phyloP scores from a whole-genome alignment of 2,797 vertebrate genomes.

The Pampus argenteus region DNA sequence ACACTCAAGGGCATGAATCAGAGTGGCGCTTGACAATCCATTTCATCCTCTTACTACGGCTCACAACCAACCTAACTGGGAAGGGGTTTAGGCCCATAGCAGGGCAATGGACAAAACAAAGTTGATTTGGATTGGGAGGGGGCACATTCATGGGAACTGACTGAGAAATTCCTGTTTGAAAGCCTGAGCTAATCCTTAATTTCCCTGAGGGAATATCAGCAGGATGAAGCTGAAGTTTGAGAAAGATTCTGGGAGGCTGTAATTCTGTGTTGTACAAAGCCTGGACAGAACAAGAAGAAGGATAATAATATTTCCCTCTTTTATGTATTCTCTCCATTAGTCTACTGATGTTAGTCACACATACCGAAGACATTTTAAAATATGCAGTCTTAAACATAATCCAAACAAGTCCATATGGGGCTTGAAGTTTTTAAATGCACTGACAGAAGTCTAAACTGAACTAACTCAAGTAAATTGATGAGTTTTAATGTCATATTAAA shows the following conservation, averaged over 20 bases:
- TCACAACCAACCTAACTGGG: constrained; percentile 60
- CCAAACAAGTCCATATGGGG: constrained; percentile 22
- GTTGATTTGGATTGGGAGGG: constrained; percentile 70
- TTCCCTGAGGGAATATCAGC: constrained; percentile 83
- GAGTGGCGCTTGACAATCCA: constrained; percentile 72
- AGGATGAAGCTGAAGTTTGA: constrained; percentile 73
- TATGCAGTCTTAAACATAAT: constrained; percentile 3
- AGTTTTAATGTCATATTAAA: background rate
- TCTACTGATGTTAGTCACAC: constrained; percentile 43
- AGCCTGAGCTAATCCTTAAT: constrained; percentile 84
- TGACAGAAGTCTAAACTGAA: constrained; percentile 4
- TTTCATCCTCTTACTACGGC: constrained; percentile 82
- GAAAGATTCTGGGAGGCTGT: constrained; percentile 72
- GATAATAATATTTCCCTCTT: constrained; percentile 50
- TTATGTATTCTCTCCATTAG: constrained; percentile 41
- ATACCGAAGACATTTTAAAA: constrained; percentile 32
- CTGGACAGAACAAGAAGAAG: constrained; percentile 35
- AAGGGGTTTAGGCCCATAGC: constrained; percentile 67
- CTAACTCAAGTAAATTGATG: background rate
- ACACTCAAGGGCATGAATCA: constrained; percentile 79
- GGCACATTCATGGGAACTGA: constrained; percentile 73
- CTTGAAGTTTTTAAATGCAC: background rate
- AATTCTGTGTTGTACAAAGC: constrained; percentile 69
- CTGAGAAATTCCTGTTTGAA: constrained; percentile 78
- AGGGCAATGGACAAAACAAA: constrained; percentile 63